Percentiles rank a stretch among this genome's conserved stretches.
Conservation (phyloP, 2,888 invertebrate species). For the Sesia apiformis region DNA sequence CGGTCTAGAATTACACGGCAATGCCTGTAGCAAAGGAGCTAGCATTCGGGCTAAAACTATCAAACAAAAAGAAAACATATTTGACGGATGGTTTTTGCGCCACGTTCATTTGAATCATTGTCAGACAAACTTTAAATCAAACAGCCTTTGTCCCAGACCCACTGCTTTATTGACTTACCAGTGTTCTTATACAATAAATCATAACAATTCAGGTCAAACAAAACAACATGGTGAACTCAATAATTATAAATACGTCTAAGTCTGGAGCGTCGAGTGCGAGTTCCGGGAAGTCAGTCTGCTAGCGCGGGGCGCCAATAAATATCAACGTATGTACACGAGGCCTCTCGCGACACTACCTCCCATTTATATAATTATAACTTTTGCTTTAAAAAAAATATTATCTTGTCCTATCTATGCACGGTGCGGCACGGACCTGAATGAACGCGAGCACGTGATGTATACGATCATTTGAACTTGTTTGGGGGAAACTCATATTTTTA, state of each 20-base stretch:
- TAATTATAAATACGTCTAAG: slow-evolving; percentile 61
- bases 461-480: too few relatives aligned
- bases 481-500: too few relatives aligned
- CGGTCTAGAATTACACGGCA: too few relatives aligned
- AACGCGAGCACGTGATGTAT: background rate
- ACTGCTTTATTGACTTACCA: slow-evolving; percentile 75
- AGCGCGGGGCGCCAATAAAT: slow-evolving; percentile 65
- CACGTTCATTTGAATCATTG: too few relatives aligned
- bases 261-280: slow-evolving; percentile 50
- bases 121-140: slow-evolving; percentile 39
- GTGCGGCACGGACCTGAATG: slow-evolving; percentile 6
- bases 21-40: too few relatives aligned
- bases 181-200: slow-evolving; percentile 73
- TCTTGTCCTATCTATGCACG: slow-evolving; percentile 71
- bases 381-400: slow-evolving; percentile 66
- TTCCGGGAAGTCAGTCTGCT: slow-evolving; percentile 45
- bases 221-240: slow-evolving; percentile 67
- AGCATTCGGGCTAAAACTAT: too few relatives aligned
- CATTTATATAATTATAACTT: slow-evolving; percentile 56
- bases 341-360: slow-evolving; percentile 44
- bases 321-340: slow-evolving; percentile 69
- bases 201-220: slow-evolving; percentile 73
- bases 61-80: too few relatives aligned
- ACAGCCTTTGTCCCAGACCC: slow-evolving; percentile 70
- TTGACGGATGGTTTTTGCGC: too few relatives aligned